Percentiles rank a stretch among this genome's conserved stretches.
Conservation (phyloP, 2,797 vertebrate species). For the Holocentrus rufus region DNA sequence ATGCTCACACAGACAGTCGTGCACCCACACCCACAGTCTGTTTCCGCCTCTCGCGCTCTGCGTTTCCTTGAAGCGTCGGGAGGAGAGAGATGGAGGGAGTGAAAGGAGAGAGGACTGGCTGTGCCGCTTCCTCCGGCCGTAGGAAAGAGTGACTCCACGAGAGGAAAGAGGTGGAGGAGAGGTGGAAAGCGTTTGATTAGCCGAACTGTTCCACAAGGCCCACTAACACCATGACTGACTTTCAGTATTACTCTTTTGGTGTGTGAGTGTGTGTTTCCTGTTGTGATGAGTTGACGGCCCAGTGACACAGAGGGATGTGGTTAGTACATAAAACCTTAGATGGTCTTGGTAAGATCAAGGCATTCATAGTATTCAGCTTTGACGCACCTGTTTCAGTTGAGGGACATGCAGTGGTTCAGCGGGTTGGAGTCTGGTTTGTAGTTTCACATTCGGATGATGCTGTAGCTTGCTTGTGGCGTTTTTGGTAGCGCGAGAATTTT, state of each 20-base stretch:
- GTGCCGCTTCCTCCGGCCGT: slow-evolving; percentile 67
- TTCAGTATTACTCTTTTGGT: slow-evolving; percentile 62
- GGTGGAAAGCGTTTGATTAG: slow-evolving; percentile 65
- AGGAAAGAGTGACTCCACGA: slow-evolving; percentile 70
- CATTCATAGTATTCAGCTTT: not conserved
- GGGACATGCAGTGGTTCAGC: not conserved
- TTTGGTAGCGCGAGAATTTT: too few relatives aligned
- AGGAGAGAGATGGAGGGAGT: slow-evolving; percentile 64
- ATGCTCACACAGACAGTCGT: slow-evolving; percentile 58
- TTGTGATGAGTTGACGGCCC: slow-evolving; percentile 50
- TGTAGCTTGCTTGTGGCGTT: too few relatives aligned
- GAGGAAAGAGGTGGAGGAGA: slow-evolving; percentile 74
- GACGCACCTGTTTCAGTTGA: not conserved
- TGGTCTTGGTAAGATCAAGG: not conserved
- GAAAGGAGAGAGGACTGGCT: slow-evolving; percentile 70
- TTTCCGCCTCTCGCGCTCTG: slow-evolving; percentile 59
- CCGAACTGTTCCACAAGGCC: slow-evolving; percentile 63
- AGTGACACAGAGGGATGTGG: slow-evolving; percentile 45
- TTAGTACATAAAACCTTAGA: slow-evolving; percentile 26
- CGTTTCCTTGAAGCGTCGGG: slow-evolving; percentile 59
- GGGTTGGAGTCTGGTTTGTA: not conserved
- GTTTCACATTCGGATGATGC: too few relatives aligned
- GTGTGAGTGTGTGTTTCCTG: slow-evolving; percentile 57
- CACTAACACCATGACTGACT: slow-evolving; percentile 47
- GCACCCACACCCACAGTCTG: slow-evolving; percentile 67